Conservation (phyloP, 2,797 vertebrate genomes). For the Pseudomugil tenellus region DNA sequence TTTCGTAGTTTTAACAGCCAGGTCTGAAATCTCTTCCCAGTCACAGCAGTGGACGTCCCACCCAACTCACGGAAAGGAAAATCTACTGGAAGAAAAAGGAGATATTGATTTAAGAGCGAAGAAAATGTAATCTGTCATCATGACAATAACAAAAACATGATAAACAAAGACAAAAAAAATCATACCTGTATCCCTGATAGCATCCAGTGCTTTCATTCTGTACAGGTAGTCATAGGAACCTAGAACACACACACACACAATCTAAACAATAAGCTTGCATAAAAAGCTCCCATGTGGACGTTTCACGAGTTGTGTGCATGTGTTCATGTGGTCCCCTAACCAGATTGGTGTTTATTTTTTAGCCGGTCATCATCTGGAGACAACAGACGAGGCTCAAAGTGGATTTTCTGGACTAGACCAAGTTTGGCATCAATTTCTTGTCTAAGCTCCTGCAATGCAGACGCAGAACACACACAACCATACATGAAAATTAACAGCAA, state of each 20-base stretch:
- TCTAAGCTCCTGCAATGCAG: conserved; percentile 84
- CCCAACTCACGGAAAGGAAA: conserved; percentile 86
- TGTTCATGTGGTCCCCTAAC: conserved; percentile 59
- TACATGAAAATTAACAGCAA: background rate
- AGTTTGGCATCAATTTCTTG: conserved; percentile 92
- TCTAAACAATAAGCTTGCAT: background rate
- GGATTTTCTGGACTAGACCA: conserved; percentile 90
- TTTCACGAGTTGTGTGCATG: background rate
- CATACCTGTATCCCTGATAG: conserved; percentile 90
- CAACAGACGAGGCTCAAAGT: conserved; percentile 91
- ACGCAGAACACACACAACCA: conserved; percentile 5
- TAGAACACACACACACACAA: conserved; percentile 66
- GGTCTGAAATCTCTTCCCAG: conserved; percentile 89
- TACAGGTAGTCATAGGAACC: conserved; percentile 91
- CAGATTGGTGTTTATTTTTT: conserved; percentile 73
- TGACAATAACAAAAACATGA: background rate
- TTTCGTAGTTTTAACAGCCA: conserved; percentile 90
- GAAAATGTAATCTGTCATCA: background rate
- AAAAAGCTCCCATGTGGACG: background rate
- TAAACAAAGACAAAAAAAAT: background rate
- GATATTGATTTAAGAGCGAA: background rate
- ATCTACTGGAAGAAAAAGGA: conserved; percentile 76
- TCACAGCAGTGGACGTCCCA: conserved; percentile 84
- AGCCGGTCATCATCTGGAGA: conserved; percentile 86
- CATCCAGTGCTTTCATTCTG: conserved; percentile 95